phyloP scores from a whole-genome alignment of 2,797 vertebrate genomes.

The Sebastes jordani region DNA sequence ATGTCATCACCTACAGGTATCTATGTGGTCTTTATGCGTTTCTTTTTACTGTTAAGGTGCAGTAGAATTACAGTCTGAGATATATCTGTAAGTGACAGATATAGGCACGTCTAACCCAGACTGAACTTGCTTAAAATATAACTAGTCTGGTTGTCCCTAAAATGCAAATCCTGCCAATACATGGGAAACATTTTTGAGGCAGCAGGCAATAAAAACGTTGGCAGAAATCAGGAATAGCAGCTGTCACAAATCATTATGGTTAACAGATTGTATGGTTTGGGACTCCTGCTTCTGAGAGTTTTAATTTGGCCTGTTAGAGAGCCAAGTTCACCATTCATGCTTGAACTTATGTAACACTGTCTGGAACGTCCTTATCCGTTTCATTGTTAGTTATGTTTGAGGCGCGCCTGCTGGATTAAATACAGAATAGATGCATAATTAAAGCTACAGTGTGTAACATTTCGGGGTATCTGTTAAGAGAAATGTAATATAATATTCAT shows the following conservation, averaged over 20 bases:
- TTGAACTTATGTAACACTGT: constrained; percentile 44
- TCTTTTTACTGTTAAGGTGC: not conserved
- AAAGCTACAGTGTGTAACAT: too few relatives aligned
- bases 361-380: constrained; percentile 5
- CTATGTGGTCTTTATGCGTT: not conserved
- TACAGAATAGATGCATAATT: constrained; percentile 1
- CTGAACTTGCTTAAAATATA: constrained; percentile 23
- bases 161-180: not conserved
- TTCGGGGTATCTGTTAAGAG: too few relatives aligned
- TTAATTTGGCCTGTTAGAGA: constrained; percentile 22
- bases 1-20: constrained; percentile 81
- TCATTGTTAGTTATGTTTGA: not conserved
- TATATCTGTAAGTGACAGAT: not conserved
- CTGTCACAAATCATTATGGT: constrained; percentile 35
- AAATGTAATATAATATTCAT: too few relatives aligned
- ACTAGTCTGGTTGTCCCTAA: not conserved
- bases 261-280: constrained; percentile 28
- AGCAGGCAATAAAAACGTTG: constrained; percentile 23
- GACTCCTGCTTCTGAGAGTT: constrained; percentile 26
- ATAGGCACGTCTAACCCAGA: not conserved
- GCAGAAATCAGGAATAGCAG: constrained; percentile 14
- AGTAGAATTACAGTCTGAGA: not conserved
- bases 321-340: constrained; percentile 27
- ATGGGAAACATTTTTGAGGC: constrained; percentile 18
- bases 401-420: constrained; percentile 1